phyloP scores from a whole-genome alignment of 1,140 invertebrate species.

The Drosophila lacertosa region DNA sequence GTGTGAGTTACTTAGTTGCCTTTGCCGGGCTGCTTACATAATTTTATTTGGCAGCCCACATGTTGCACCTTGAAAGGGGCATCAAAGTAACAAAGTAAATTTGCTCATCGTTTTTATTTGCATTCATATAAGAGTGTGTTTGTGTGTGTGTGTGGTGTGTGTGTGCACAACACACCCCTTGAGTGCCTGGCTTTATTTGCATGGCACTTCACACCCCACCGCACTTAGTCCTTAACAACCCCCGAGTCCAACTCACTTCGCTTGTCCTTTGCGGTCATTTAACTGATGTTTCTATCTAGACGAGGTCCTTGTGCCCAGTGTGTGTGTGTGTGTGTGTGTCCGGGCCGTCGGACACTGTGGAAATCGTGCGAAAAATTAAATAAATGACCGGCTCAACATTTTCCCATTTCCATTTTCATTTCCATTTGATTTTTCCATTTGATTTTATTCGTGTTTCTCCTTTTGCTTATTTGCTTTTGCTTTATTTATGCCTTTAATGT shows the following conservation, averaged over 20 bases:
- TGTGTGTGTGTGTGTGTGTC: conserved; percentile 6
- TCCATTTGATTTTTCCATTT: conserved; percentile 24
- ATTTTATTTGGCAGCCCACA: conserved; percentile 29
- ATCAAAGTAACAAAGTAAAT: conserved; percentile 29
- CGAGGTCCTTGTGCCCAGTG: conserved; percentile 2
- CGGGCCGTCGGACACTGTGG: conserved; percentile 57
- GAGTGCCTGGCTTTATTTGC: conserved; percentile 62
- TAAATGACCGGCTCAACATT: conserved; percentile 60
- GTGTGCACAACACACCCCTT: conserved; percentile 30
- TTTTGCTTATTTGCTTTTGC: not conserved
- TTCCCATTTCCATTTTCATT: conserved; percentile 36
- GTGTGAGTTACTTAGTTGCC: not conserved
- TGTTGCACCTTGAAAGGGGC: conserved; percentile 29
- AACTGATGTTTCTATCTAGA: conserved; percentile 70
- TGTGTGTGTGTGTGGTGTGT: conserved; percentile 24
- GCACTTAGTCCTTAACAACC: conserved; percentile 17
- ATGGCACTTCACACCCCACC: conserved; percentile 64
- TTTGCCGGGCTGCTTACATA: not conserved
- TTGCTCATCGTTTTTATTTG: conserved; percentile 25
- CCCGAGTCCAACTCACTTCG: not conserved
- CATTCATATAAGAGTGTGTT: conserved; percentile 29
- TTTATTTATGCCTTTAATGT: conserved; percentile 72
- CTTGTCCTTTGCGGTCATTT: conserved; percentile 67
- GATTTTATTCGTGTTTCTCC: conserved; percentile 8
- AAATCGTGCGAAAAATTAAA: conserved; percentile 81